phyloP scores from a whole-genome alignment of 2,113 vertebrate species.

The Daboia siamensis region DNA sequence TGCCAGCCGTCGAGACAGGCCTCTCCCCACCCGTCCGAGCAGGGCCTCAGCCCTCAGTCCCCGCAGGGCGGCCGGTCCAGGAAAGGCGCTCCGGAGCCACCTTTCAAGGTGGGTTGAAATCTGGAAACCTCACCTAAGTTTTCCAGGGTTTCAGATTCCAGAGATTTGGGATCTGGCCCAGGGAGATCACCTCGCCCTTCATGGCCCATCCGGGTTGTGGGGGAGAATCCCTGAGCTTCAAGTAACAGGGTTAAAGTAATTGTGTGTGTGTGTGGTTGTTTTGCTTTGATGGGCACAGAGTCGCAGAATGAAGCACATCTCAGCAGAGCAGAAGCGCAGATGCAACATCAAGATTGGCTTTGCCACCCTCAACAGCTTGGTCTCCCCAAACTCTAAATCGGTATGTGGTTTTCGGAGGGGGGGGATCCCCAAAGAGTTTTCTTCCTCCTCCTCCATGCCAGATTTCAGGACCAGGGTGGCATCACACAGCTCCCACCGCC shows the following conservation, averaged over 20 bases:
- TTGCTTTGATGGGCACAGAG: conserved; percentile 66
- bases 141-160: too few species aligned
- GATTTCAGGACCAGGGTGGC: not conserved
- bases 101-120: conserved; percentile 60
- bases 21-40: conserved; percentile 82
- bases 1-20: conserved; percentile 79
- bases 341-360: conserved; percentile 91
- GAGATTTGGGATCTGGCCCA: too few species aligned
- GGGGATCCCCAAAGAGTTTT: not conserved
- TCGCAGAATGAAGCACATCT: conserved; percentile 84
- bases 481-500: not conserved
- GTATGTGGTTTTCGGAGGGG: conserved; percentile 53
- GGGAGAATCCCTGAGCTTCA: too few species aligned
- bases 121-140: too few species aligned
- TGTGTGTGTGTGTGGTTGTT: not conserved
- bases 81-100: conserved; percentile 74
- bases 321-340: conserved; percentile 91
- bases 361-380: conserved; percentile 82
- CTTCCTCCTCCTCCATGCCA: not conserved
- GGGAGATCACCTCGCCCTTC: too few species aligned
- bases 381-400: conserved; percentile 81
- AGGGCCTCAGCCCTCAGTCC: conserved; percentile 87
- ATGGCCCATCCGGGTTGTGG: too few species aligned
- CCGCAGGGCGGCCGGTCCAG: conserved; percentile 79
- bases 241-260: not conserved